Evolutionary conservation across 2,113 vertebrate species (phyloP), one percentile per base, ranked within the genome.

Genomic region (Hepsetus odoe): DNA sequence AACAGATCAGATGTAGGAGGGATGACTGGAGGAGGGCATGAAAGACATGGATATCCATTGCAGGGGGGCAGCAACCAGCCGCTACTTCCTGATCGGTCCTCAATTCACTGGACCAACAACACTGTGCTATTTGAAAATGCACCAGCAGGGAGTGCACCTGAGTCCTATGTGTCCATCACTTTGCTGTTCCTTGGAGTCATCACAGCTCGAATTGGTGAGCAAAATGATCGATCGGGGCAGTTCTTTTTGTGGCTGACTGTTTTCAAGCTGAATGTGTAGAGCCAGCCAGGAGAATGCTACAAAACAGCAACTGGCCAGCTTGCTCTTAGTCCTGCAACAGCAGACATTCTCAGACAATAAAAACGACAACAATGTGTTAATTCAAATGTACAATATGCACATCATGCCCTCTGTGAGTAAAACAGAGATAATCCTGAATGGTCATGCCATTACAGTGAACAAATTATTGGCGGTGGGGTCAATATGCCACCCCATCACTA

Each of bases 71-170:
- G 82, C 79, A 94, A 94, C 81, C 92, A 93, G 80, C 92, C 92
- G 9, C 85, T 95, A 78, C 87, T 95, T 32, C 91, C 90, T 0
- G 92, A 94, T 77, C 85, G 85, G 49, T 94, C 90, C 33, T 93
- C 93, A 76, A 93, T 93, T 79, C 92, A 95, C 85, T 94, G 93
- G 93, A 94, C 93, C 87, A 94, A 95, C 84, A 95, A 91, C 84
- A 95, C 90, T 0, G 90, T 93, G 77, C 87, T 95, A 40, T 92
- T 91, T 82, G 91, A 93, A 46, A 92, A 92, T 14, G 81, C 91
- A 26, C 92, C 90, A 18, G 84, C 88, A 1, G 87, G 85, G 4
- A 81, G 86, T 9, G 81, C 83, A 0, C 91, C 93, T 0, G 91
- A 95, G 32, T 94, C 92, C 46, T 94, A 92, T 24, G 79, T 90